phyloP scores from a whole-genome alignment of 2,888 invertebrate genomes.

The Lomographa bimaculata region DNA sequence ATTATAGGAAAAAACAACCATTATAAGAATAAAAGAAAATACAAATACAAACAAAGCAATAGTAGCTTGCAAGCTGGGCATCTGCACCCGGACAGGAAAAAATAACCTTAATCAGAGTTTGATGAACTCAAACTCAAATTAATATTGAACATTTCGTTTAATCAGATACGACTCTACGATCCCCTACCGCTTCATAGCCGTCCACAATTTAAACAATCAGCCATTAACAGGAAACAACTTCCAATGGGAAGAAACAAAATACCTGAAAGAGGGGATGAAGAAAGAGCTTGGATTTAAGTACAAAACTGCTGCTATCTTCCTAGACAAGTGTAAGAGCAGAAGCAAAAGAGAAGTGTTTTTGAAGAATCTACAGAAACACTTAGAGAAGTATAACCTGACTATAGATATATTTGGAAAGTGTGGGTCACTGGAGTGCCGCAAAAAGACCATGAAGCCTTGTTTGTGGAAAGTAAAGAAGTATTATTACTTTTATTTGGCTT shows the following conservation, averaged over 20 bases:
- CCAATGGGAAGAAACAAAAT: slow-evolving; percentile 47
- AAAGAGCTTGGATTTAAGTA: slow-evolving; percentile 49
- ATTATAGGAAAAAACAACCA: too few relatives aligned
- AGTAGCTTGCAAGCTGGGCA: too few relatives aligned
- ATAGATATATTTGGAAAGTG: slow-evolving; percentile 82
- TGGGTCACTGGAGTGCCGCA: slow-evolving; percentile 58
- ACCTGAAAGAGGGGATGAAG: slow-evolving; percentile 37
- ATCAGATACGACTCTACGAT: slow-evolving; percentile 50
- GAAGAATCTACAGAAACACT: slow-evolving; percentile 62
- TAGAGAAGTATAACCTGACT: slow-evolving; percentile 58
- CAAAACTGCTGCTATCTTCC: slow-evolving; percentile 59
- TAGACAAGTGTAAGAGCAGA: slow-evolving; percentile 57
- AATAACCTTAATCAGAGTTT: too few relatives aligned
- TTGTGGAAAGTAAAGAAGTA: slow-evolving; percentile 69
- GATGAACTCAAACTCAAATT: too few relatives aligned
- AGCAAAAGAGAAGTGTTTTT: slow-evolving; percentile 58
- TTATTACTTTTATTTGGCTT: slow-evolving; percentile 88
- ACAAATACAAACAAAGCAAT: too few relatives aligned
- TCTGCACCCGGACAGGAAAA: too few relatives aligned
- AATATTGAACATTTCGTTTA: too few relatives aligned
- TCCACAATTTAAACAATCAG: slow-evolving; percentile 46
- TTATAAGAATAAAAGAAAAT: too few relatives aligned
- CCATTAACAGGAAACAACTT: slow-evolving; percentile 42
- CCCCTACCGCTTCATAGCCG: slow-evolving; percentile 49
- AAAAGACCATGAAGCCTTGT: slow-evolving; percentile 53